Base-by-base conservation (phyloP, 92 coral and sea anemone genomes). In the Porites cylindrica region DNA sequence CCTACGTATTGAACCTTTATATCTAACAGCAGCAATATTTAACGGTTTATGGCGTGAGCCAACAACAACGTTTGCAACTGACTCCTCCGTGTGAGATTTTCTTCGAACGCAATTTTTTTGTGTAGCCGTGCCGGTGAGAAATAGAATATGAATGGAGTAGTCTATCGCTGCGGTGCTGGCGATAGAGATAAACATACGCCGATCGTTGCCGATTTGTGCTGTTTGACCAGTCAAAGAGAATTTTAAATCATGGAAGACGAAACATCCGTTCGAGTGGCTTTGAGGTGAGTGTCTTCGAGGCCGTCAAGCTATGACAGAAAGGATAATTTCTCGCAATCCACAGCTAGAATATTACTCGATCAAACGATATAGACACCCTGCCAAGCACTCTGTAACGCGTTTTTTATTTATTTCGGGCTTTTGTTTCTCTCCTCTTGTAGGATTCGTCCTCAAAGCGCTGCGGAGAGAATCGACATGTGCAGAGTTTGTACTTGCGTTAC, bases 371-470 rank as follows among this genome's bases (percentile, higher is more conserved):
- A 53, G 74, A 87, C 89, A 82, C 75, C 92, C 90, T 91, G 82
- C 77, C 47, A 85, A 65, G 89, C 53, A 52, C 77, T 83, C 26
- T 64, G 77, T 85, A 75, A 81, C 58, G 81, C 78, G 78, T 71
- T 21, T 72, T 75, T 79, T 84, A 79, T 92, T 80, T 21, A 83
- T 78, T 77, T 66, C 60, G 63, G 80, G 75, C 79, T 87, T 85
- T 91, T 73, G 74, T 26, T 59, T 69, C 17, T 51, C 83, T 29
- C 79, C 80, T 83, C 75, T 81, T 74, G 73, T 63, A 97, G 99
- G 91, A 96, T 97, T 77, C 98, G 99, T 82, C 99, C 99, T 77
- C 99, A 97, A 82, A 97, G 99, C 82, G 99, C 99, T 56, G 94
- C 98, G 59, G 99, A 97, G 88, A 94, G 93, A 89, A 97, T 97